Percentiles rank a stretch among this genome's conserved stretches.
These are phyloP conservation scores for Phacellophora camtschatica DNA, from an alignment of 30 jellyfish, hydroid and myxozoan genomes.

Conservation along the genomic window DNA sequence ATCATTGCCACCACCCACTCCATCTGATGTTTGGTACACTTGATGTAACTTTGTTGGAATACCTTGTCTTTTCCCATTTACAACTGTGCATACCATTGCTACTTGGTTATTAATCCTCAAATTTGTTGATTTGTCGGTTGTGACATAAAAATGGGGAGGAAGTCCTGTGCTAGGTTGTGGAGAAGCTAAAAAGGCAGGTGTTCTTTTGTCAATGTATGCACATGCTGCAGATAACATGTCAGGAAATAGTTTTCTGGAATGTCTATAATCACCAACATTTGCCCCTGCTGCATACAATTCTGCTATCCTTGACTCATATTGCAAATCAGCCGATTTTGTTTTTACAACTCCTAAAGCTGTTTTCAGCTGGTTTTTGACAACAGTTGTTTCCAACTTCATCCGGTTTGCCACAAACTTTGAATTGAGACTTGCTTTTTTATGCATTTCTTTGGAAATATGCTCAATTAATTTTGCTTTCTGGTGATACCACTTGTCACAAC, in stretches of 20 bases:
- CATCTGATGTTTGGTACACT: slow-evolving; percentile 25
- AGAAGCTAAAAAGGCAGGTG: neutral
- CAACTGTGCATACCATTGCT: slow-evolving; percentile 26
- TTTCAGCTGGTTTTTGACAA: neutral
- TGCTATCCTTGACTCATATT: neutral
- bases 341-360: neutral
- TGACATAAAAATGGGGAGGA: neutral
- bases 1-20: slow-evolving; percentile 6
- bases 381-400: neutral
- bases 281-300: neutral
- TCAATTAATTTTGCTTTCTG: neutral
- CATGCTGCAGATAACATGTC: neutral
- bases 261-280: neutral
- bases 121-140: slow-evolving; percentile 9
- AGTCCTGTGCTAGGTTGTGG: neutral
- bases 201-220: neutral
- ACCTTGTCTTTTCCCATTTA: slow-evolving; percentile 26
- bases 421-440: neutral
- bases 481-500: neutral
- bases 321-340: neutral
- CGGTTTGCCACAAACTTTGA: neutral
- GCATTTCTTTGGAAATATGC: neutral
- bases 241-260: neutral
- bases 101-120: neutral
- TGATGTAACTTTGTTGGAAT: neutral